These are phyloP conservation scores for Leiothrix lutea DNA, from an alignment of 2,113 vertebrate genomes.

Conservation along the genomic window DNA sequence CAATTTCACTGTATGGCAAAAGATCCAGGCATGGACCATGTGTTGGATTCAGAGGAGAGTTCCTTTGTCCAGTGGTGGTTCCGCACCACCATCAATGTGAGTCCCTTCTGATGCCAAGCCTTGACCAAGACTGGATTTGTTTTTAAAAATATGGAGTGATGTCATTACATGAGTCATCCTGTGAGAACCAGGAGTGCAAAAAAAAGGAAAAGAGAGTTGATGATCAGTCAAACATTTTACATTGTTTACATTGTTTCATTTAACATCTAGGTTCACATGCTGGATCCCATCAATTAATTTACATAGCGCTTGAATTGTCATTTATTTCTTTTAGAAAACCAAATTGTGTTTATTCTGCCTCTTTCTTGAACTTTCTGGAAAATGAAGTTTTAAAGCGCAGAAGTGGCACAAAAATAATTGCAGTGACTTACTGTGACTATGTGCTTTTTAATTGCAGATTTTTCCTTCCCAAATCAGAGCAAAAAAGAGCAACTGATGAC, in stretches of 20 bases:
- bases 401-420: not conserved
- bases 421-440: not conserved
- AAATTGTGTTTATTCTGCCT: not conserved
- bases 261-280: not conserved
- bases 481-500: not conserved
- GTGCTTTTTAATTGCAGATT: conserved; percentile 11
- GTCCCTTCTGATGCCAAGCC: not conserved
- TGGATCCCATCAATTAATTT: not conserved
- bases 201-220: not conserved
- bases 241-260: not conserved
- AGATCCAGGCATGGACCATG: not conserved
- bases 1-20: not conserved
- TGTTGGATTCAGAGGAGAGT: not conserved
- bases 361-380: not conserved
- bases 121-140: not conserved
- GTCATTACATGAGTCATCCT: not conserved
- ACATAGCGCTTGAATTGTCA: not conserved
- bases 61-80: not conserved
- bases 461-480: not conserved
- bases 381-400: not conserved
- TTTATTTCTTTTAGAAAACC: not conserved
- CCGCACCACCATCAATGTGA: rapidly evolving
- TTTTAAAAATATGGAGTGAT: not conserved
- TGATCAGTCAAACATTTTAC: not conserved
- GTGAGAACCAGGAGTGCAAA: not conserved